phyloP scores from a whole-genome alignment of 2,113 vertebrate genomes.

The Struthidea cinerea region DNA sequence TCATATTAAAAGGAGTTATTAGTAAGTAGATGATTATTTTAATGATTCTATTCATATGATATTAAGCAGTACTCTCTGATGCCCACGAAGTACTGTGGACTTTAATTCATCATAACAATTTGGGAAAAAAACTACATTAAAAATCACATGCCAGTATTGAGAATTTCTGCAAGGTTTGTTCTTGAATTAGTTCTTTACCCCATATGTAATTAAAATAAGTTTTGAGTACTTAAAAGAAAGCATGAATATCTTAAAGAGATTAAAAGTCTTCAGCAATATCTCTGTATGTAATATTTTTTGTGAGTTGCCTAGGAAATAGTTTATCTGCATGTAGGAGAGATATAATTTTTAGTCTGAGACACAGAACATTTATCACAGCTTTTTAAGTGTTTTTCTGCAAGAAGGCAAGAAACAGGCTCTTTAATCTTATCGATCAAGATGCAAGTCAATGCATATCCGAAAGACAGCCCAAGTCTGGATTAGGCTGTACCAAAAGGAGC shows the following conservation, averaged over 20 bases:
- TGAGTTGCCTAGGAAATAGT: conserved; percentile 19
- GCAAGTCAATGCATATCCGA: background rate
- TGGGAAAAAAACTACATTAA: background rate
- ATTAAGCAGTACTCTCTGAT: background rate
- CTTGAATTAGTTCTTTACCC: background rate
- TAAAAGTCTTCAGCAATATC: background rate
- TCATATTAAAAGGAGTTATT: background rate
- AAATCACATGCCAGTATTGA: background rate
- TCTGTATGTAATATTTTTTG: background rate
- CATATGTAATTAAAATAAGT: background rate
- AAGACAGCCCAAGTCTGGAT: background rate
- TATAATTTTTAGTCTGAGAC: background rate
- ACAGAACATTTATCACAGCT: background rate
- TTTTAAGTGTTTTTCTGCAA: background rate
- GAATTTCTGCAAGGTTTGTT: background rate
- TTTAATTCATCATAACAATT: background rate
- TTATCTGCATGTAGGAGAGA: background rate
- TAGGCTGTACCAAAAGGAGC: background rate
- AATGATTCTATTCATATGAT: background rate
- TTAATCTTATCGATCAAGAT: background rate
- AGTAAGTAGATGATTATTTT: background rate
- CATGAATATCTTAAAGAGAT: background rate
- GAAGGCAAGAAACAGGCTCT: background rate
- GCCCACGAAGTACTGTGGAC: background rate
- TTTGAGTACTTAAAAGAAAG: background rate